Conservation (phyloP, 2,888 invertebrate genomes). For the Eupsilia transversa region DNA sequence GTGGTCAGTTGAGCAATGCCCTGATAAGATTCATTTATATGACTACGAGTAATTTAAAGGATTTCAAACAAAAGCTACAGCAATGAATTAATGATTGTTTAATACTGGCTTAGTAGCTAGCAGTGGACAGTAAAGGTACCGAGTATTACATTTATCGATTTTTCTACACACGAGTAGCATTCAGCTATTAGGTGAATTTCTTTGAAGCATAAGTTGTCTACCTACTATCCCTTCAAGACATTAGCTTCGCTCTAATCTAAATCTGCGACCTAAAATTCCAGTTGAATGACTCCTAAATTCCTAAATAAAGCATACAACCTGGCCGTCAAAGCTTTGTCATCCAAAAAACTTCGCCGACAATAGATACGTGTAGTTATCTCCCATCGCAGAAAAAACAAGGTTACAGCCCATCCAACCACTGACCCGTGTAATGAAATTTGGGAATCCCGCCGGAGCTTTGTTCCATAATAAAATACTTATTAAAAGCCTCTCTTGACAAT, state of each 20-base stretch:
- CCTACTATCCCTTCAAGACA: constrained; percentile 1
- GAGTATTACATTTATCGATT: constrained; percentile 34
- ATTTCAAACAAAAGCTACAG: constrained; percentile 47
- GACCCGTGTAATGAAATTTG: constrained; percentile 61
- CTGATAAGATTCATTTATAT: constrained; percentile 55
- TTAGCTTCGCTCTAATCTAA: background rate
- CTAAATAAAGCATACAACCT: constrained; percentile 9
- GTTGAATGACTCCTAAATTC: constrained; percentile 24
- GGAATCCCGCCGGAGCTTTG: constrained; percentile 53
- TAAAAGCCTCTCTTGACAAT: constrained; percentile 39
- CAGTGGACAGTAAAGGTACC: background rate
- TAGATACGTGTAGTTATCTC: constrained; percentile 38
- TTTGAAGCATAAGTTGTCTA: constrained; percentile 31
- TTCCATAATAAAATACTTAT: constrained; percentile 46
- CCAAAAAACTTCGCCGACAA: constrained; percentile 44
- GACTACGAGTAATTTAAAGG: constrained; percentile 56
- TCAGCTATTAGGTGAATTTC: constrained; percentile 28
- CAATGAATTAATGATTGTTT: constrained; percentile 41
- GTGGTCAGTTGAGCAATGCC: constrained; percentile 61
- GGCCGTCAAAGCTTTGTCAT: constrained; percentile 18
- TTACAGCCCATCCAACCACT: constrained; percentile 42
- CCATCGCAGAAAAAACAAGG: constrained; percentile 47
- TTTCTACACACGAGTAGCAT: constrained; percentile 18
- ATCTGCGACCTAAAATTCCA: background rate
- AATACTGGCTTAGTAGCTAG: constrained; percentile 22